Evolutionary conservation across 2,797 vertebrate species (phyloP).

Genomic region (Micropoecilia bifurca): DNA sequence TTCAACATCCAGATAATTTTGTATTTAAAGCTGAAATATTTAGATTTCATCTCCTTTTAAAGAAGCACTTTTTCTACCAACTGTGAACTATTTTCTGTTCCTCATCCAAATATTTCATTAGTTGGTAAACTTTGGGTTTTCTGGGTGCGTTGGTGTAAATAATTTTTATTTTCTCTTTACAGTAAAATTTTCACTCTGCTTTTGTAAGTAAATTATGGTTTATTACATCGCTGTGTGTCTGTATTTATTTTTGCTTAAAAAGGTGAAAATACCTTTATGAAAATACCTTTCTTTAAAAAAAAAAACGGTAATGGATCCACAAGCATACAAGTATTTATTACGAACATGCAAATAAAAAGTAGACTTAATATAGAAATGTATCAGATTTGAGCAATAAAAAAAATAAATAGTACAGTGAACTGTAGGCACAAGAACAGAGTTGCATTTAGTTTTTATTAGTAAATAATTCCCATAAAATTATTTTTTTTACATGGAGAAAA

Average conservation of each 20-base stretch:
- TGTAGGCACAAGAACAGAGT: conserved; percentile 42
- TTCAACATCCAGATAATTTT: neutral
- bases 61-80: conserved; percentile 72
- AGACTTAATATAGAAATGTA: neutral
- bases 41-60: conserved; percentile 23
- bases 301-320: conserved; percentile 7
- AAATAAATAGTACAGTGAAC: conserved; percentile 58
- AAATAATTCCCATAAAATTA: conserved; percentile 62
- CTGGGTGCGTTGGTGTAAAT: conserved; percentile 22
- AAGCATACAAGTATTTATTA: conserved; percentile 45
- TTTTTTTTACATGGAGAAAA: conserved; percentile 50
- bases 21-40: neutral
- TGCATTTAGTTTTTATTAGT: conserved; percentile 56
- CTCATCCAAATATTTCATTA: conserved; percentile 11
- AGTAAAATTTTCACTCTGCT: conserved; percentile 9
- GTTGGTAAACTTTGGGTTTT: conserved; percentile 42
- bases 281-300: conserved; percentile 19
- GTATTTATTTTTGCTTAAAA: conserved; percentile 35
- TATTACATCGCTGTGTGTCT: conserved; percentile 36
- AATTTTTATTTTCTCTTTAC: neutral
- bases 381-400: conserved; percentile 72
- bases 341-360: conserved; percentile 69
- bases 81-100: conserved; percentile 59
- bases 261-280: conserved; percentile 17
- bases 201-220: conserved; percentile 71